Evolutionary conservation across 2,888 invertebrate genomes (phyloP).

Genomic region (Calameuta filiformis): DNA sequence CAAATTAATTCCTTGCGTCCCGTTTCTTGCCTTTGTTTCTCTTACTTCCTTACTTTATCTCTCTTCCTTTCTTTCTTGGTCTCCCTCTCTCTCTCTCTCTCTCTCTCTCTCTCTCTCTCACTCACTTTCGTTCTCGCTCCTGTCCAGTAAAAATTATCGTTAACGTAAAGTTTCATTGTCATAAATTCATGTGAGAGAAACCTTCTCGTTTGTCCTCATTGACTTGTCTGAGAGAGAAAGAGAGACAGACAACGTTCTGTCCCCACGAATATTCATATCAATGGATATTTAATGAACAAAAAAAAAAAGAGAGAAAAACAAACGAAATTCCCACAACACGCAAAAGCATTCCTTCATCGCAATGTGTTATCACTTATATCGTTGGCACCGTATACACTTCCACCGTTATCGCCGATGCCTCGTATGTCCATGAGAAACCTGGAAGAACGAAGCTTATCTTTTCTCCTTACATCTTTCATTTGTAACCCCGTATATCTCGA

Average conservation of each 20-base stretch:
- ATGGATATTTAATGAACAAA: not conserved
- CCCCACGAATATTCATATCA: not conserved
- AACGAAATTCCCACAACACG: not conserved
- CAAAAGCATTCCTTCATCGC: not conserved
- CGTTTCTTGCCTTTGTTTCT: not conserved
- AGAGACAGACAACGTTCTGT: not conserved
- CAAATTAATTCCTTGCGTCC: conserved; percentile 10
- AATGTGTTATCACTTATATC: not conserved
- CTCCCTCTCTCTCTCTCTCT: conserved; percentile 8
- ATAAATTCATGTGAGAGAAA: not conserved
- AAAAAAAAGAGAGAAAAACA: not conserved
- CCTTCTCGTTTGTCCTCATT: not conserved
- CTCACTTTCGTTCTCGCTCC: conserved; percentile 13
- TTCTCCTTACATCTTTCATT: conserved; percentile 15
- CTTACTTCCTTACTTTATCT: not conserved
- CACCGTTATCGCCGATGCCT: not conserved
- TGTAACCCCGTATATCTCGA: conserved; percentile 28
- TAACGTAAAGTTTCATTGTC: not conserved
- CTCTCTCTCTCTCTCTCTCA: conserved; percentile 16
- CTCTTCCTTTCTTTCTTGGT: conserved; percentile 9
- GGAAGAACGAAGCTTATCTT: not conserved
- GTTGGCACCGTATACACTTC: not conserved
- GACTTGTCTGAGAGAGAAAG: not conserved
- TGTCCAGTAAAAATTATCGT: not conserved
- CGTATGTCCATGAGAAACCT: not conserved